Evolutionary conservation across 2,888 invertebrate genomes (phyloP), one percentile per base, ranked within the genome.

Genomic region (Stenoptilia bipunctidactyla): DNA sequence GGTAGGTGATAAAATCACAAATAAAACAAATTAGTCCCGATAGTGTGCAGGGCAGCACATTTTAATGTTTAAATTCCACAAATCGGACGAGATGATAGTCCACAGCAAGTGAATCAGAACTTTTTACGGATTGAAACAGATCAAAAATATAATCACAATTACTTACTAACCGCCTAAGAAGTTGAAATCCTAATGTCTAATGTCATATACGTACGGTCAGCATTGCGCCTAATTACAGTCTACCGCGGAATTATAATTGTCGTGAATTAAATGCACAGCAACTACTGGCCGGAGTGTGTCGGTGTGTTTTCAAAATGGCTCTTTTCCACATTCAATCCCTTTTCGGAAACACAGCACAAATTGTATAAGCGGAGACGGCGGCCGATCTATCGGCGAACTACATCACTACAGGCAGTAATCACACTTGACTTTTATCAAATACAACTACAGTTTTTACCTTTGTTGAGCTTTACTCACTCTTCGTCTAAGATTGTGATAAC

Each of bases 281-380:
- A 75, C 73, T 68, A 71, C 72, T 72, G 55, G 69, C 62, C 63
- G 58, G 72, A 68, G 49, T 54, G 60, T 65, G 85, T 89, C 91
- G 92, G 92, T 90, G 92, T 92, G 91, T 90, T 90, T 90, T 90
- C 89, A 88, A 89, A 91, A 90, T 91, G 90, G 92, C 92, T 91
- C 92, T 92, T 92, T 92, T 92, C 92, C 92, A 79, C 20, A 30
- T 86, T 74, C 75, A 74, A 82, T 85, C 89, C 88, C 90, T 90
- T n/a, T 89, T 89, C 89, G 87, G 89, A 91, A 91, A 91, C 92
- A 92, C 92, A 92, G 90, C 92, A 92, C 92, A 92, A 91, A 87
- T 61, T 20, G 25, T 10, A 14, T 8, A 6, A 36, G 8, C 15
- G 4, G 10, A 15, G 15, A 36, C 34, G n/a, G n/a, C n/a, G n/a